Evolutionary conservation across 1,140 invertebrate genomes (phyloP).

Genomic region (Drosophila watanabei): DNA sequence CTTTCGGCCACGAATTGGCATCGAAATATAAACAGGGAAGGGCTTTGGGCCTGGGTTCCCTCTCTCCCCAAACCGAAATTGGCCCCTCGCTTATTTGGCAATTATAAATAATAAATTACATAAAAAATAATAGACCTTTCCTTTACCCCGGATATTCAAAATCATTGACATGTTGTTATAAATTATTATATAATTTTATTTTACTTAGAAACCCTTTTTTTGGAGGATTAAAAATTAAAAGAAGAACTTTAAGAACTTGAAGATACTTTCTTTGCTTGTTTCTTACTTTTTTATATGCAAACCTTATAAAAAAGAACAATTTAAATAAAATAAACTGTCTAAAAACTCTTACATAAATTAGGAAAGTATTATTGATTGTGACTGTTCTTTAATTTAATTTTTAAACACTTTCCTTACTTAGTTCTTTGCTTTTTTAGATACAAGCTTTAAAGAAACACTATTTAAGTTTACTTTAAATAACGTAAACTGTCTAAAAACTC

Average conservation of each 20-base stretch:
- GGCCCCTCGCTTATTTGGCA: conserved; percentile 34
- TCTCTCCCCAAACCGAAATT: neutral
- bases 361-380: too few species aligned
- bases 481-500: neutral
- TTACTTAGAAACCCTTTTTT: neutral
- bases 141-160: neutral
- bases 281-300: neutral
- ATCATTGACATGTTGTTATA: neutral
- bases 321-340: too few species aligned
- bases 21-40: conserved; percentile 30
- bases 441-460: neutral
- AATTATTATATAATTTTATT: neutral
- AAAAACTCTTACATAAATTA: too few species aligned
- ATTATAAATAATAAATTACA: conserved; percentile 24
- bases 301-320: too few species aligned
- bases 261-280: neutral
- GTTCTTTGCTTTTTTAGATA: neutral
- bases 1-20: conserved; percentile 53
- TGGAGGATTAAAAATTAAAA: neutral
- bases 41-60: conserved; percentile 2
- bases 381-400: neutral
- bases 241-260: neutral
- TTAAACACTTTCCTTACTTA: neutral
- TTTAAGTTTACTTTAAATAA: neutral
- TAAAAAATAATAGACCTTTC: conserved; percentile 3